Conservation (phyloP, 1,140 invertebrate genomes). For the Dendroctonus valens region DNA sequence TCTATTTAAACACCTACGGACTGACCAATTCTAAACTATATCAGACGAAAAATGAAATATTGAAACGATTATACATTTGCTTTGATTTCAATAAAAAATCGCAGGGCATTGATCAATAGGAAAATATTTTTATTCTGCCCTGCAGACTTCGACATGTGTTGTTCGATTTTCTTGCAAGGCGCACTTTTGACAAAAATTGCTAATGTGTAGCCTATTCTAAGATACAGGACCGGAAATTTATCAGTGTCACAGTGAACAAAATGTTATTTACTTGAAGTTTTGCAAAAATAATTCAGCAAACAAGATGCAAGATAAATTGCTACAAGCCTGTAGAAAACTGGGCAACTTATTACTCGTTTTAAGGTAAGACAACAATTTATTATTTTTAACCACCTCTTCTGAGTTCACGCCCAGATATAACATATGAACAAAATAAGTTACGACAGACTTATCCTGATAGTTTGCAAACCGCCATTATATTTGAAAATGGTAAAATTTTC, state of each 20-base stretch:
- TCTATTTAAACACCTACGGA: no score
- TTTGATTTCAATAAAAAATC: no score
- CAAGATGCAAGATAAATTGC: conserved; percentile 15
- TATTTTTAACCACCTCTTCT: conserved; percentile 12
- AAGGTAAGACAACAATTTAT: conserved; percentile 19
- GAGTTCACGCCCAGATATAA: not conserved
- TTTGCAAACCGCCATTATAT: not conserved
- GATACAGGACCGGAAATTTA: conserved; percentile 11
- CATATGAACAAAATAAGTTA: not conserved
- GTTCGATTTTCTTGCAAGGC: no score
- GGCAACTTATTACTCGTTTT: conserved; percentile 18
- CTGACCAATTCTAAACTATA: no score
- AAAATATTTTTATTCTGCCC: no score
- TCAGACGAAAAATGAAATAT: no score
- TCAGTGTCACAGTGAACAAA: conserved; percentile 18
- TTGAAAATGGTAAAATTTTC: no score
- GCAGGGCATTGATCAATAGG: no score
- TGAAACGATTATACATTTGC: no score
- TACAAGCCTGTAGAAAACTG: conserved; percentile 15
- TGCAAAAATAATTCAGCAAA: conserved; percentile 20
- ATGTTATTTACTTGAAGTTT: conserved; percentile 10
- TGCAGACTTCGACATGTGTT: no score
- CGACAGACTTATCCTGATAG: not conserved
- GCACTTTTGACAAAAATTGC: not conserved
- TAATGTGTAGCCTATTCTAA: conserved; percentile 19